phyloP scores from a whole-genome alignment of 1,140 invertebrate species.

The Delia radicum region DNA sequence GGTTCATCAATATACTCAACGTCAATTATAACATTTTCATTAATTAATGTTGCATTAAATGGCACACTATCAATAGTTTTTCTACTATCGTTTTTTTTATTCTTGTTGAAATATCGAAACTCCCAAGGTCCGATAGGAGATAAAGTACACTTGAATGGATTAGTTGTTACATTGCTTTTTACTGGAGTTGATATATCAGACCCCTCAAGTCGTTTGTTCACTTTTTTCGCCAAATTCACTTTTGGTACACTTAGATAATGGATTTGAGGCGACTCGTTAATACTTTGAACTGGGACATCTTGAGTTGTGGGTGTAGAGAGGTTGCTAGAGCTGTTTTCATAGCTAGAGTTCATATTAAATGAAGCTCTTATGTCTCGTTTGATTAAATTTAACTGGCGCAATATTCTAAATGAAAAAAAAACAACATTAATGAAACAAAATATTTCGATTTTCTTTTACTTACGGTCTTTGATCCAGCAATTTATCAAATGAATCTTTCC shows the following conservation, averaged over 20 bases:
- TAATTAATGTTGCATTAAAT: not conserved
- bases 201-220: not conserved
- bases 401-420: constrained; percentile 28
- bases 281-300: not conserved
- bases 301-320: not conserved
- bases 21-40: not conserved
- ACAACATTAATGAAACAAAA: not conserved
- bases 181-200: constrained; percentile 38
- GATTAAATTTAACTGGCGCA: constrained; percentile 37
- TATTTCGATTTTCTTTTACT: constrained; percentile 4
- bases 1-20: not conserved
- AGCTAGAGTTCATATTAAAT: constrained; percentile 47
- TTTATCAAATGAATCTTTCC: constrained; percentile 49
- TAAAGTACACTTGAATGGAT: constrained; percentile 41
- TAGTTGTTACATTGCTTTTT: not conserved
- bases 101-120: not conserved
- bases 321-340: constrained; percentile 36
- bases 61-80: not conserved
- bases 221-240: not conserved
- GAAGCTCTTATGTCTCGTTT: constrained; percentile 41
- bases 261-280: not conserved
- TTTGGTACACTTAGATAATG: not conserved
- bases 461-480: constrained; percentile 38
- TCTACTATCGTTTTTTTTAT: not conserved
- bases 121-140: constrained; percentile 25